phyloP scores from a whole-genome alignment of 2,888 invertebrate species.

The Chaitophorus viminalis region DNA sequence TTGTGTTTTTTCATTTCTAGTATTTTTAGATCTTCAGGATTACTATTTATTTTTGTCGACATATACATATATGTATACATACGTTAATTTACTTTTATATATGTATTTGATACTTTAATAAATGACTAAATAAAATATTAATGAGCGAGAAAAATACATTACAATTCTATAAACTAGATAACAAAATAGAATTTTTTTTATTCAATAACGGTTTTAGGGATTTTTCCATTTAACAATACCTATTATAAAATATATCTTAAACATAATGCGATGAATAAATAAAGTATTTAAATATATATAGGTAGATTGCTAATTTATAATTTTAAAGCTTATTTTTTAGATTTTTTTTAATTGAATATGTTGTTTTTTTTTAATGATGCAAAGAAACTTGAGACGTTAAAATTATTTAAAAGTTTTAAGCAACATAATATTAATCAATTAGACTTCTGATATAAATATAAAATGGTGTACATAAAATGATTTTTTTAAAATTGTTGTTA shows the following conservation, averaged over 20 bases:
- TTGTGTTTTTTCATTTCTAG: slow-evolving; percentile 32
- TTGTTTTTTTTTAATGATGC: no score
- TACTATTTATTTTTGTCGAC: slow-evolving; percentile 18
- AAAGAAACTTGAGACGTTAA: no score
- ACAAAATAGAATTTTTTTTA: not conserved
- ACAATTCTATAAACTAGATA: slow-evolving; percentile 10
- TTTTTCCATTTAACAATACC: not conserved
- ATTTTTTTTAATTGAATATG: no score
- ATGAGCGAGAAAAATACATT: slow-evolving; percentile 4
- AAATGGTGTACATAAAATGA: no score
- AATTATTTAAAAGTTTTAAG: no score
- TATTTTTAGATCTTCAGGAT: slow-evolving; percentile 35
- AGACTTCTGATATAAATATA: no score
- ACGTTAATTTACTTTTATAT: no score
- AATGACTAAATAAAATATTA: slow-evolving; percentile 2
- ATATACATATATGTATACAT: not conserved
- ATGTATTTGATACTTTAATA: slow-evolving; percentile 10
- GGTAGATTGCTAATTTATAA: not conserved
- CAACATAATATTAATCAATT: no score
- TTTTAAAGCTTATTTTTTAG: no score
- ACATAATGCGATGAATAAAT: no score
- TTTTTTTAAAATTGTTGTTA: no score
- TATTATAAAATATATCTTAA: slow-evolving; percentile 13
- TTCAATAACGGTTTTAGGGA: not conserved
- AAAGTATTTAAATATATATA: not conserved